A percentile compares a stretch with the other conserved stretches of the same genome.
Conservation (phyloP, 2,888 invertebrate species). For the Osedax fenrisi region DNA sequence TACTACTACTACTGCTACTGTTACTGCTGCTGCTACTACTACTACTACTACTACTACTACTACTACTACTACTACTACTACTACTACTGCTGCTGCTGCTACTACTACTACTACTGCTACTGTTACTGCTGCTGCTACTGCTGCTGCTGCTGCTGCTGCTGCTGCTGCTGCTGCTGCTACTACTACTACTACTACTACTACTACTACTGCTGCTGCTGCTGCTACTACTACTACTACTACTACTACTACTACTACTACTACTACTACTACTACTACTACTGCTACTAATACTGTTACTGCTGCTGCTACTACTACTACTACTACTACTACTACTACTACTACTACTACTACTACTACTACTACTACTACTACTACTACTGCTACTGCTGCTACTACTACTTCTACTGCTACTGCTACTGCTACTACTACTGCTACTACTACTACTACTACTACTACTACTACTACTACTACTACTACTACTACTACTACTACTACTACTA, state of each 20-base stretch:
- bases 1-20: slow-evolving; percentile 13
- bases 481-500: slow-evolving; percentile 26
- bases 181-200: slow-evolving; percentile 22
- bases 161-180: slow-evolving; percentile 20
- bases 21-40: slow-evolving; percentile 18
- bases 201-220: slow-evolving; percentile 14
- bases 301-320: slow-evolving; percentile 6
- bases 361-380: slow-evolving; percentile 15
- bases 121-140: slow-evolving; percentile 25
- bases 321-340: slow-evolving; percentile 8
- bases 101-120: slow-evolving; percentile 25
- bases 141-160: no score
- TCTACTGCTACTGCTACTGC: slow-evolving; percentile 20
- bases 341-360: no score
- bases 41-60: slow-evolving; percentile 24
- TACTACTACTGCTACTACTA: slow-evolving; percentile 27
- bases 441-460: slow-evolving; percentile 26
- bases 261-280: slow-evolving; percentile 8
- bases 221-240: slow-evolving; percentile 5
- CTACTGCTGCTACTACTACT: no score
- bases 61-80: slow-evolving; percentile 23
- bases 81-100: slow-evolving; percentile 17
- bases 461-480: slow-evolving; percentile 27
- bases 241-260: slow-evolving; percentile 9
- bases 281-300: no score